These are phyloP conservation scores for Typhlichthys subterraneus DNA, from an alignment of 2,797 vertebrate species.

Conservation along the genomic window DNA sequence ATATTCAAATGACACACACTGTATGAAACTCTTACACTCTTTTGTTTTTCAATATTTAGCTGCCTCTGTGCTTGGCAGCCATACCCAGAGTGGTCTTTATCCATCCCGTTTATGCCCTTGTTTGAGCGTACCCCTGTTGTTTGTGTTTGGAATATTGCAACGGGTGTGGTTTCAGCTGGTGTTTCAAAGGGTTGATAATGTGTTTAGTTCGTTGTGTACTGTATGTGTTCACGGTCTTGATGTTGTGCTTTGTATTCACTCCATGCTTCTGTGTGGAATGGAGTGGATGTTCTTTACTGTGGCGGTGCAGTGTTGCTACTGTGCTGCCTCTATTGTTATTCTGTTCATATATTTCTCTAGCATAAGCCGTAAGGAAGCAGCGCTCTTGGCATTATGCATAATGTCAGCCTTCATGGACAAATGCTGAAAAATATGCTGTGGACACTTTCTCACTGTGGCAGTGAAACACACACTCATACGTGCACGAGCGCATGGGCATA, in stretches of 20 bases:
- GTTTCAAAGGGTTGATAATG: conserved; percentile 61
- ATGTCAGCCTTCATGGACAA: conserved; percentile 57
- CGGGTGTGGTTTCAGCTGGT: conserved; percentile 14
- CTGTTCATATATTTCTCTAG: conserved; percentile 67
- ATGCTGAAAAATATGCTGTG: conserved; percentile 40
- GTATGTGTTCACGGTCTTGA: conserved; percentile 40
- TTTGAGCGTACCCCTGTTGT: not conserved
- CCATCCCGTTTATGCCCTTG: too few species aligned
- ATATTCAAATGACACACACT: conserved; percentile 1
- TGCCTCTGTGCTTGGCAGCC: not conserved
- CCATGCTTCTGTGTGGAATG: conserved; percentile 52
- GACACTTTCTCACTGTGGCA: conserved; percentile 53
- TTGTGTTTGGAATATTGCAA: conserved; percentile 7
- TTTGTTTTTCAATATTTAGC: not conserved
- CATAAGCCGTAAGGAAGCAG: conserved; percentile 67
- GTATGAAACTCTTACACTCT: not conserved
- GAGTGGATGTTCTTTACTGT: conserved; percentile 51
- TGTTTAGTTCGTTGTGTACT: conserved; percentile 38
- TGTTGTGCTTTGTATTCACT: conserved; percentile 62
- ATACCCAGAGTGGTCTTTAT: too few species aligned
- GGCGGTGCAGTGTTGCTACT: conserved; percentile 62
- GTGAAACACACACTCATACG: conserved; percentile 21
- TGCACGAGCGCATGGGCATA: conserved; percentile 1
- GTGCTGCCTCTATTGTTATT: conserved; percentile 67
- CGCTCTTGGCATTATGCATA: conserved; percentile 61